phyloP scores from a whole-genome alignment of 2,113 vertebrate genomes.

The Dicrurus megarhynchus region DNA sequence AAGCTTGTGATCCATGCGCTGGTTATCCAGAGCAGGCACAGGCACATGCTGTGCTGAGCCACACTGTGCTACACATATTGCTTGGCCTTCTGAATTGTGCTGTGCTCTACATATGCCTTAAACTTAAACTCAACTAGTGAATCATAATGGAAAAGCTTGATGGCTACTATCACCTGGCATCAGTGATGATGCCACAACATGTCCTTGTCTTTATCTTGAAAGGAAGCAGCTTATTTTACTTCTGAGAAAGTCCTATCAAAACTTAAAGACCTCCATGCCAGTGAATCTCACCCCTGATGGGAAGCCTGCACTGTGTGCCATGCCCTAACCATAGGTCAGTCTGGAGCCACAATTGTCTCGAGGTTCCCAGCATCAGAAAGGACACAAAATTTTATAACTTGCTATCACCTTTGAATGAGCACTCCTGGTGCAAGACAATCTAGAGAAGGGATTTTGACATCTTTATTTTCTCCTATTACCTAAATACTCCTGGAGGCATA shows the following conservation, averaged over 20 bases:
- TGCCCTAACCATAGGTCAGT: not conserved
- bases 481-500: not conserved
- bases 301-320: rapidly evolving
- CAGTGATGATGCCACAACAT: not conserved
- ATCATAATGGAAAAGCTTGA: not conserved
- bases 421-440: not conserved
- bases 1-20: not conserved
- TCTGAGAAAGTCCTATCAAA: not conserved
- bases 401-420: not conserved
- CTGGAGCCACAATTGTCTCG: rapidly evolving
- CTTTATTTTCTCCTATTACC: not conserved
- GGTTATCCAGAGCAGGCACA: not conserved
- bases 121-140: not conserved
- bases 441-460: not conserved
- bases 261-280: not conserved
- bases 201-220: not conserved
- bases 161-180: not conserved
- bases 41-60: not conserved
- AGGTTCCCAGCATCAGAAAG: not conserved
- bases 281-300: not conserved
- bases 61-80: not conserved
- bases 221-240: not conserved
- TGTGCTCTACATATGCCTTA: not conserved
- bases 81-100: not conserved
- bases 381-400: not conserved